Conservation (phyloP, 1,140 invertebrate genomes). For the Musca vetustissima region DNA sequence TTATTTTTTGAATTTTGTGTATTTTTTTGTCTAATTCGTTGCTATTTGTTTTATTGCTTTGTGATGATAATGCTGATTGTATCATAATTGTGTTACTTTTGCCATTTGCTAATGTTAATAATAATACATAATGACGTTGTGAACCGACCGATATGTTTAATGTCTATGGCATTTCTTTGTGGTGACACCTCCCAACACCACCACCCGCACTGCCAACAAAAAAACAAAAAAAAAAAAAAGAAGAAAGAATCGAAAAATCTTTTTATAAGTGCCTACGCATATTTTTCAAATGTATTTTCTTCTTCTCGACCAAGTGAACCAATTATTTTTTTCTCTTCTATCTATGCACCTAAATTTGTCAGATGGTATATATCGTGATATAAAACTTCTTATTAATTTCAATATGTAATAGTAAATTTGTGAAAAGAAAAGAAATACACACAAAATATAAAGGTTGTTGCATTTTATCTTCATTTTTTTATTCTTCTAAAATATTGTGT, state of each 20-base stretch:
- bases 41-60: not conserved
- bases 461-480: no score
- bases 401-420: no score
- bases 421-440: no score
- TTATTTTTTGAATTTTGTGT: slow-evolving; percentile 3
- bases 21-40: not conserved
- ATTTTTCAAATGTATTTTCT: not conserved
- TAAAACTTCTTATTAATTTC: no score
- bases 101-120: no score
- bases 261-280: not conserved
- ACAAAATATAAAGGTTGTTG: no score
- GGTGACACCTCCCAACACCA: slow-evolving; percentile 4
- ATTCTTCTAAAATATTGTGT: no score
- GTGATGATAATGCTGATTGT: slow-evolving; percentile 8
- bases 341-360: no score
- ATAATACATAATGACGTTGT: slow-evolving; percentile 5
- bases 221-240: not conserved
- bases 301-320: no score
- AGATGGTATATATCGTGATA: no score
- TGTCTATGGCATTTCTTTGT: not conserved
- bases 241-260: no score
- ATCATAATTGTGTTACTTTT: slow-evolving; percentile 1
- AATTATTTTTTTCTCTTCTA: no score
- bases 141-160: not conserved
- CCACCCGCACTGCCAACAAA: not conserved